phyloP scores from a whole-genome alignment of 1,140 invertebrate genomes.

The Platorchestia sp. region DNA sequence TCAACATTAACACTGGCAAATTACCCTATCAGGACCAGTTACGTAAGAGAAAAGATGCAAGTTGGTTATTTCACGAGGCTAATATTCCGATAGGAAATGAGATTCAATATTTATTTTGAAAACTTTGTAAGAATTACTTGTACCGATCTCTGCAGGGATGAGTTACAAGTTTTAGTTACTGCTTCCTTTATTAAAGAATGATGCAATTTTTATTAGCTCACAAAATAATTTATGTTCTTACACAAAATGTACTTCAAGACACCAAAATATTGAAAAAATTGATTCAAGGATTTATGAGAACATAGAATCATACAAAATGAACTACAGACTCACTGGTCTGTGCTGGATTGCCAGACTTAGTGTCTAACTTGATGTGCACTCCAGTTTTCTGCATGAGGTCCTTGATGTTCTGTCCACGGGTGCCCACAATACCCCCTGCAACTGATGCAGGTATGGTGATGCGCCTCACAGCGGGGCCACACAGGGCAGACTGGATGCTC shows the following conservation, averaged over 20 bases:
- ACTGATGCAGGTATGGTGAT: not conserved
- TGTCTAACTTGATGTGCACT: not conserved
- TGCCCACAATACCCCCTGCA: not conserved
- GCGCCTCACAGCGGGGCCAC: not conserved
- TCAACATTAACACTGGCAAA: too few species aligned
- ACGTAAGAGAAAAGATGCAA: too few species aligned
- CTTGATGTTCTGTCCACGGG: not conserved
- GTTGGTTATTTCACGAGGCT: too few species aligned
- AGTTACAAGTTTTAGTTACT: too few species aligned
- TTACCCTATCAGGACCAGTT: too few species aligned
- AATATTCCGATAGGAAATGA: too few species aligned
- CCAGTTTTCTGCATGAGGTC: slow-evolving; percentile 17
- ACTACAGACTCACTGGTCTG: slow-evolving; percentile 6
- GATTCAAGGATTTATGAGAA: not conserved
- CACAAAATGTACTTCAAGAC: not conserved
- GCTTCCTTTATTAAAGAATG: too few species aligned
- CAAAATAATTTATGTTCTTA: not conserved
- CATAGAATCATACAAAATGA: not conserved
- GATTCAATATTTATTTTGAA: too few species aligned
- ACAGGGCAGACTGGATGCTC: not conserved
- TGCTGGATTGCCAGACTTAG: not conserved
- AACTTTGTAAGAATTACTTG: too few species aligned
- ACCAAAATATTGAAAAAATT: not conserved
- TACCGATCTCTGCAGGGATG: too few species aligned
- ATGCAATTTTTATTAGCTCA: not conserved